Base-by-base conservation (phyloP, 2,797 vertebrate genomes). In the Sandelia bainsii region DNA sequence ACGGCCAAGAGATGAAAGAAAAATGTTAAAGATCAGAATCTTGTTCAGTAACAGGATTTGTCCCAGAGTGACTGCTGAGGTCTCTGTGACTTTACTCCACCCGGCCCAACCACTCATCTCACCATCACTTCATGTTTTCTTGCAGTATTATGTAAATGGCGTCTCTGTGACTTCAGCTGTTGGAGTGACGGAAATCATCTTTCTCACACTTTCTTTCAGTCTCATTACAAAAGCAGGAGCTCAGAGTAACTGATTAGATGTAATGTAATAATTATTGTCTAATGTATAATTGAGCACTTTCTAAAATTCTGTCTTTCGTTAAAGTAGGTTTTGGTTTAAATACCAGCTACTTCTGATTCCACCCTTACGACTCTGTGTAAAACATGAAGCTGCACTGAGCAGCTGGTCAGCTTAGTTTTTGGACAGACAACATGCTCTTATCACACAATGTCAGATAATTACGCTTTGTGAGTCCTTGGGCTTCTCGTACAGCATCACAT, bases 81-180 rank as follows among this genome's bases (percentile, higher is more conserved):
- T 69, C 27, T 49, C 40, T 69, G 59, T 54, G 72, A 75, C 81
- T 72, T 80, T 2, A 87, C 62, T 51, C 72, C 83, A 75, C 85
- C 78, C 69, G 5, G 37, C 12, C 40, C 16, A 14, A 17, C 52
- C 32, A 32, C n/a, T 32, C 23, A 39, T 44, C 56, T 56, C 17
- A 2, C 0, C 20, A 1, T n/a, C 34, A 2, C 8, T 32, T 22
- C 1, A 37, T 9, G 25, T 23, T 19, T 63, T 20, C 1, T 12
- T 58, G 5, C 5, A 39, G 9, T 27, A 42, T 12, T 32, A 9
- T 63, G 22, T 29, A 40, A 25, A 61, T 53, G 0, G 25, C 23
- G 11, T 25, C n/a, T 45, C 57, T 60, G 20, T 10, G 25, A 37
- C 11, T 23, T 50, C 4, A 7, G 5, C 6, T 40, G 20, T 44